A percentile compares a stretch with the other conserved stretches of the same genome.
These are phyloP conservation scores for Picathartes gymnocephalus DNA, from an alignment of 2,113 vertebrate species.

Conservation along the genomic window DNA sequence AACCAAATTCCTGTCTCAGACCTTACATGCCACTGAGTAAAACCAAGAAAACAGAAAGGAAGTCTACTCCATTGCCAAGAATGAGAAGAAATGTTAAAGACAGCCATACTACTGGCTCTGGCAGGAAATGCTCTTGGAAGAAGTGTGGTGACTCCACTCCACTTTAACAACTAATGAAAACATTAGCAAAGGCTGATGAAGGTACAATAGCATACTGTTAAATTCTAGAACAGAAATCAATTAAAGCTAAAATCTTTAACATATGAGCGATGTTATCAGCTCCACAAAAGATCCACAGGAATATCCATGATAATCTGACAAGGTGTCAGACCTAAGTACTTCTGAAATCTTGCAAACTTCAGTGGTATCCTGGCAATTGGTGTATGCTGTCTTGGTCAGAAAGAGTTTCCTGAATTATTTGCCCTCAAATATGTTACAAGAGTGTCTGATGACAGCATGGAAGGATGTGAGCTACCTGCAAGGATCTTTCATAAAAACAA, in stretches of 20 bases:
- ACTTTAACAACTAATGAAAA: neutral
- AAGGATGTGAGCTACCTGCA: constrained; percentile 10
- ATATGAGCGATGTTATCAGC: neutral
- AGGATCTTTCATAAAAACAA: neutral
- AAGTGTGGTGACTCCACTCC: neutral
- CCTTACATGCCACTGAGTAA: neutral
- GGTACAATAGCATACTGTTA: neutral
- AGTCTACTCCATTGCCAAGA: neutral
- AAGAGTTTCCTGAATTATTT: neutral
- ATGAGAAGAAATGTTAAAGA: neutral
- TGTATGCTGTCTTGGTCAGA: neutral
- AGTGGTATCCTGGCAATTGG: neutral
- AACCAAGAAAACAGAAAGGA: neutral
- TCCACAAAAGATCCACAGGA: neutral
- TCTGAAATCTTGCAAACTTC: neutral
- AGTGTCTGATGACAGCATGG: neutral
- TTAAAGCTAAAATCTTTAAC: neutral
- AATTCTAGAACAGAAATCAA: neutral
- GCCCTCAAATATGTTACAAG: neutral
- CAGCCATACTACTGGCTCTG: neutral
- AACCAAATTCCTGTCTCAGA: neutral
- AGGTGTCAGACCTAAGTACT: neutral
- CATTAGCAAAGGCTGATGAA: neutral
- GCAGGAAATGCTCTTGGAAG: neutral
- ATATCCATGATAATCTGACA: neutral